Evolutionary conservation across 2,797 vertebrate species (phyloP), one percentile per base, ranked within the genome.

Genomic region (Enteromius thamalakanensis): DNA sequence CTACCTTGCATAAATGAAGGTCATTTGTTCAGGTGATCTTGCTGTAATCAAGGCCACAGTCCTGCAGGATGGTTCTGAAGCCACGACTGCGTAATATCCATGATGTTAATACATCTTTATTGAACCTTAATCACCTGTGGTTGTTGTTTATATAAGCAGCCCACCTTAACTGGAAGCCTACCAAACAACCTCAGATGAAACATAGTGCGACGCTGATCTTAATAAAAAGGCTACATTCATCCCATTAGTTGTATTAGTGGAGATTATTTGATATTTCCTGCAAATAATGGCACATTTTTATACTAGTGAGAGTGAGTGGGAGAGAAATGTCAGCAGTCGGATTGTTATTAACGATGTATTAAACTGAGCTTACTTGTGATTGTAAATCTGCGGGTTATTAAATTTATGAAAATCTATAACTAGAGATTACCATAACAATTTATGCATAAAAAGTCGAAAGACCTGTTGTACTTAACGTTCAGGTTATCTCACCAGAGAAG

Each of bases 381-480:
- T 79, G 49, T 74, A 78, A 79, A 74, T 76, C 29, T 76, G 29
- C 76, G 17, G 65, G 53, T 37, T 67, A 82, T 78, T 53, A 79
- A 29, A 55, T 71, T 65, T 69, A 45, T 68, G 53, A 84, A 65
- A 58, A 80, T 14, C 69, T 42, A 76, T 55, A 42, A 26, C 72
- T 68, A 49, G 34, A 82, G 23, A 64, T 32, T 29, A 81, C 19
- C 5, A 23, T 75, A 51, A 14, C 5, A 19, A 65, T 47, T 21
- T 49, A 62, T 64, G 17, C 26, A 42, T 82, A 67, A 69, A 80
- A 84, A 75, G 14, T 58, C 15, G 23, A 55, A 74, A 34, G 49
- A 55, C 26, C 19, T 37, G 6, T 55, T 55, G 21, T 55, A 34
- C 58, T 29, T 62, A 29, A 62, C 32, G 21, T 40, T 7, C 21